Evolutionary conservation across 2,888 invertebrate genomes (phyloP).

Genomic region (Automeris io): DNA sequence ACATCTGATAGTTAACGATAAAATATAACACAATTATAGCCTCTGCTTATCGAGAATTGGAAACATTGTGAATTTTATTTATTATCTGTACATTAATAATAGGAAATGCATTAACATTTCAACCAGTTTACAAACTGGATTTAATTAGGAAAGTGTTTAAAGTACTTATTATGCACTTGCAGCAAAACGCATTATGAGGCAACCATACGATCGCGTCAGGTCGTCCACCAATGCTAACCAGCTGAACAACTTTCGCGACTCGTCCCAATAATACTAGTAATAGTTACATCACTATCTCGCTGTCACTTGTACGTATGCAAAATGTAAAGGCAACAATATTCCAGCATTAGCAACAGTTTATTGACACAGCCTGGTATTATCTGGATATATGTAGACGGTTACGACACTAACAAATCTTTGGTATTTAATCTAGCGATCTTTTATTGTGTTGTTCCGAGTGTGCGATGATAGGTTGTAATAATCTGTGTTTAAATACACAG

Average conservation of each 20-base stretch:
- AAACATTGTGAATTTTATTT: too few relatives aligned
- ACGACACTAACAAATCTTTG: too few relatives aligned
- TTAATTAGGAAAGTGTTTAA: not conserved
- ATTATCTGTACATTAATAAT: not conserved
- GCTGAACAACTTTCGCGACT: slow-evolving; percentile 61
- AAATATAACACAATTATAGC: too few relatives aligned
- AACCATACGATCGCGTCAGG: slow-evolving; percentile 21
- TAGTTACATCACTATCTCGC: slow-evolving; percentile 39
- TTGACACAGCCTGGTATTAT: slow-evolving; percentile 5
- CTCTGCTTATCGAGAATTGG: too few relatives aligned
- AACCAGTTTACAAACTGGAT: not conserved
- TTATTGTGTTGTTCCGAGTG: too few relatives aligned
- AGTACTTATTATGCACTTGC: not conserved
- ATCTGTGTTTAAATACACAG: too few relatives aligned
- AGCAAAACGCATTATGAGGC: slow-evolving; percentile 12
- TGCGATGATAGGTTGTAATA: too few relatives aligned
- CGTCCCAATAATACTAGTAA: slow-evolving; percentile 57
- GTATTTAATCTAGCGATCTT: too few relatives aligned
- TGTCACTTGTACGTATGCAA: slow-evolving; percentile 21
- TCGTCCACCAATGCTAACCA: slow-evolving; percentile 31
- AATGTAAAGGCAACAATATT: slow-evolving; percentile 18
- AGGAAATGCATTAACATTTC: not conserved
- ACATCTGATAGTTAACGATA: too few relatives aligned
- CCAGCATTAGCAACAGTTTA: slow-evolving; percentile 10
- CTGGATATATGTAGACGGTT: too few relatives aligned